Percentiles rank a stretch among this genome's conserved stretches.
These are phyloP conservation scores for Rhodinocichla rosea DNA, from an alignment of 2,113 vertebrate species.

Conservation along the genomic window DNA sequence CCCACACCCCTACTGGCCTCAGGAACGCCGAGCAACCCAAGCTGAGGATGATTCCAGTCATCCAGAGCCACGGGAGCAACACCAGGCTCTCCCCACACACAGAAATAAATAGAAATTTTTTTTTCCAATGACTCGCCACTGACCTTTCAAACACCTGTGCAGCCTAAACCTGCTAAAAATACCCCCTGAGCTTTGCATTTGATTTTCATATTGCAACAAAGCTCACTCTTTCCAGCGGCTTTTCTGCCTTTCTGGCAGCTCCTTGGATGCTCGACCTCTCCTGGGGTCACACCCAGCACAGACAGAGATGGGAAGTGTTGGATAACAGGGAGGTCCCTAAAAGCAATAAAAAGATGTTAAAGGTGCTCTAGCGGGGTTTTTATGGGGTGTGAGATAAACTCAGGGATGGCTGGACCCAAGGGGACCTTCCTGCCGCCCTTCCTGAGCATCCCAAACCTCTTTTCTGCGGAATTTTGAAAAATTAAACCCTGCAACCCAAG, in stretches of 20 bases:
- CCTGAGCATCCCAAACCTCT: background rate
- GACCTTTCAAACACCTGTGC: constrained; percentile 43
- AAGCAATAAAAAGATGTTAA: background rate
- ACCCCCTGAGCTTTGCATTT: constrained; percentile 5
- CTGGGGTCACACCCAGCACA: rapidly evolving
- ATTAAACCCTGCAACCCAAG: too few relatives aligned
- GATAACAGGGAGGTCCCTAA: background rate
- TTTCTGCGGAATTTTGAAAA: background rate
- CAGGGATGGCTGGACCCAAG: background rate
- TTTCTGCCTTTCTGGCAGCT: background rate
- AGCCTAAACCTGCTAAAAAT: constrained; percentile 43
- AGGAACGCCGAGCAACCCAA: background rate
- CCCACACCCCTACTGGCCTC: rapidly evolving
- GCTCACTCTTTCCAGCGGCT: background rate
- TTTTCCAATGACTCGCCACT: constrained; percentile 21
- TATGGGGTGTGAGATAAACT: background rate
- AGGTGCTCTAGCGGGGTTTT: rapidly evolving
- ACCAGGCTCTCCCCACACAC: background rate
- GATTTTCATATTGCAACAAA: constrained; percentile 59
- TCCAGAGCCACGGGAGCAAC: rapidly evolving
- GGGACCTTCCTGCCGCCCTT: background rate
- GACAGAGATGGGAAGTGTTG: rapidly evolving
- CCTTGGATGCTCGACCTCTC: background rate
- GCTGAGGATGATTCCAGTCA: background rate
- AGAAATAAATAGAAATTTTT: background rate